Conservation (phyloP, 2,113 vertebrate species). For the Cyanistes caeruleus region DNA sequence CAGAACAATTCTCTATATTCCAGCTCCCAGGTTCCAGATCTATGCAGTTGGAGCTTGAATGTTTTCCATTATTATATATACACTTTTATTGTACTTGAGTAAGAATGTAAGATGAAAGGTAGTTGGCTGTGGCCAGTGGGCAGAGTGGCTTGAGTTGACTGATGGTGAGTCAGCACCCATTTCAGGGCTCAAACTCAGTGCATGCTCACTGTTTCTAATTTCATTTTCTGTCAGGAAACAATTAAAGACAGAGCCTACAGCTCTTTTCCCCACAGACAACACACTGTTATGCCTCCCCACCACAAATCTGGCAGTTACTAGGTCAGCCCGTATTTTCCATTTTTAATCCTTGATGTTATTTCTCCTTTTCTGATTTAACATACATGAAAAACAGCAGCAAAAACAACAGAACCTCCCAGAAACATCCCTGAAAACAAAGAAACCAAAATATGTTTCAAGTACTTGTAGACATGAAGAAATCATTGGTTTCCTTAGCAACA, state of each 20-base stretch:
- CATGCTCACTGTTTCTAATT: not conserved
- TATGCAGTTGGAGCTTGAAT: not conserved
- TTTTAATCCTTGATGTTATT: not conserved
- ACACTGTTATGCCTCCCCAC: not conserved
- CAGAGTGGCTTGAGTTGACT: not conserved
- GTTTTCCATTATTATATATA: not conserved
- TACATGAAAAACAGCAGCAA: not conserved
- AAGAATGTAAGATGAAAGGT: not conserved
- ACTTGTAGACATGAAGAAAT: constrained; percentile 44
- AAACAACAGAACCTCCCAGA: not conserved
- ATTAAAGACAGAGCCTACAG: not conserved
- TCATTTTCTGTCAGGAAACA: not conserved
- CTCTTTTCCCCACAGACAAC: not conserved
- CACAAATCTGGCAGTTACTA: not conserved
- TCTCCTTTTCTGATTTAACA: not conserved
- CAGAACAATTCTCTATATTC: not conserved
- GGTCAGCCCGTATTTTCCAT: not conserved
- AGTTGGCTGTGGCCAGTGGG: not conserved
- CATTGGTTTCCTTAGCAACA: constrained; percentile 66
- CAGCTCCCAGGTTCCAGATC: not conserved
- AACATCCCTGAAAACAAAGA: constrained; percentile 9
- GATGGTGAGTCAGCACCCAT: not conserved
- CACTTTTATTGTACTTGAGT: not conserved
- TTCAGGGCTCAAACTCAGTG: not conserved
- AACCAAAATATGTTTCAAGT: constrained; percentile 18